Percentiles rank a stretch among this genome's conserved stretches.
Evolutionary conservation across 1,140 invertebrate genomes (phyloP).

Genomic region (Bombyx mori): ASM3026992v2 NC_085115.1:6821501-6822000

Average conservation of each 20-base stretch:
- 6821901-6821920: constrained; percentile 20
- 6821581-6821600: not conserved
- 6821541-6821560: constrained; percentile 2
- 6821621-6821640: not conserved
- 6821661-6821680: too few species aligned
- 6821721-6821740: too few species aligned
- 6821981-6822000: constrained; percentile 12
- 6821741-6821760: too few species aligned
- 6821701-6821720: too few species aligned
- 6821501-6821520: constrained; percentile 32
- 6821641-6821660: not conserved
- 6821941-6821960: constrained; percentile 20
- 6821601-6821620: not conserved
- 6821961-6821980: constrained; percentile 21
- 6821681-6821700: too few species aligned
- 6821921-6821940: constrained; percentile 13
- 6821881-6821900: constrained; percentile 26
- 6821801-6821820: constrained; percentile 30
- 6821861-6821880: constrained; percentile 44
- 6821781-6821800: constrained; percentile 4
- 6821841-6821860: constrained; percentile 51
- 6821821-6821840: constrained; percentile 21
- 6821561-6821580: not conserved
- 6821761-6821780: too few species aligned
- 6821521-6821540: constrained; percentile 18